Evolutionary conservation across 2,113 vertebrate species (phyloP).

Genomic region (Laterallus jamaicensis): DNA sequence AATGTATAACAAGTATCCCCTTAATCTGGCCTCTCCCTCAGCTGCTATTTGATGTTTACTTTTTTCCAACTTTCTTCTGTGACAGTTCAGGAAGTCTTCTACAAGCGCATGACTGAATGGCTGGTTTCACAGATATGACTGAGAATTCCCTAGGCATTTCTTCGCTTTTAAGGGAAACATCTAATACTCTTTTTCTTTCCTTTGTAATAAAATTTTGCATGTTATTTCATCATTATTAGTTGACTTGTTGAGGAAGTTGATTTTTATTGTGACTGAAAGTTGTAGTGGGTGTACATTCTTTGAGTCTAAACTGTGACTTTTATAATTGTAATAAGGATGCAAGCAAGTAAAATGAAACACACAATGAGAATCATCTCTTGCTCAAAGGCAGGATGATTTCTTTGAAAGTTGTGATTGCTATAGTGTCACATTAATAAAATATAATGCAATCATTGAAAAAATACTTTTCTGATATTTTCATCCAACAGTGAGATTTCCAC

Average conservation of each 20-base stretch:
- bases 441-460: neutral
- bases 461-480: neutral
- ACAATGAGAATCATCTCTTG: neutral
- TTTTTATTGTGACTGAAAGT: constrained; percentile 7
- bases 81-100: neutral
- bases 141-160: neutral
- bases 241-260: neutral
- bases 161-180: neutral
- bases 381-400: neutral
- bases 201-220: neutral
- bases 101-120: neutral
- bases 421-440: neutral
- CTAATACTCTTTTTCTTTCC: neutral
- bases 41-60: neutral
- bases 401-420: neutral
- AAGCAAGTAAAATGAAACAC: neutral
- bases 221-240: neutral
- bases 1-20: neutral
- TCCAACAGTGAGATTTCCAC: neutral
- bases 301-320: neutral
- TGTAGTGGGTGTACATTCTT: fast-evolving
- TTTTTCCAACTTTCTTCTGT: neutral
- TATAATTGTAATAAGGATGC: neutral
- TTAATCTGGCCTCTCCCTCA: neutral
- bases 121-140: neutral